Evolutionary conservation across 2,113 vertebrate species (phyloP), one percentile per base, ranked within the genome.

Genomic region (Burhinus oedicnemus): DNA sequence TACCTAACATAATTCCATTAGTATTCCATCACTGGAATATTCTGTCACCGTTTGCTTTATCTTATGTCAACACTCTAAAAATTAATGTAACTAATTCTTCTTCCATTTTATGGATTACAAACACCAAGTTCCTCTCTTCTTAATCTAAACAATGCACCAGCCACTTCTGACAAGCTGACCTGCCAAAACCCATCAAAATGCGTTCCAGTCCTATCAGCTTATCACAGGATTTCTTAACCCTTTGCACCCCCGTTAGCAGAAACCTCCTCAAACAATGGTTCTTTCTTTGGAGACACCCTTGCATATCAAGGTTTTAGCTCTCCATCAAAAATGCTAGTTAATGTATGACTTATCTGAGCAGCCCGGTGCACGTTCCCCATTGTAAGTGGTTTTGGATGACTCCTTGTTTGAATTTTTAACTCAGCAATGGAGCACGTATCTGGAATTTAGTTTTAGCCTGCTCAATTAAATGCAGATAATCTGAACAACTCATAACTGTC

Each of bases 301-400:
- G 12, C 55, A 29, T 13, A 15, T 58, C 34, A 66, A 11, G 38
- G n/a, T 15, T 61, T 90, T 32, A 62, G 60, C 40, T 62, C 32
- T 52, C n/a, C 23, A 62, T 15, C 34, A 57, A 1, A 40, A 34
- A 34, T 14, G 34, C 25, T 30, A 30, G 45, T 52, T 47, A 12
- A 18, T 4, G 10, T 13, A 15, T 4, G 51, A 61, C 36, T 36
- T 32, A 20, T 5, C 18, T 30, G 70, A 79, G 61, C 36, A 44
- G 36, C 45, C 23, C 20, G 19, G n/a, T 5, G 19, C 26, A 20
- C 0, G 0, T 15, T 55, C 30, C 55, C n/a, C 34, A 19, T 10
- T 30, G 8, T 15, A 27, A 32, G 22, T 61, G 51, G 1, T 51
- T 61, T 25, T 57, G 27, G 13, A 34, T 2, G 7, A 25, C 60